phyloP scores from a whole-genome alignment of 1,140 invertebrate species.

The Aporrectodea caliginosa region DNA sequence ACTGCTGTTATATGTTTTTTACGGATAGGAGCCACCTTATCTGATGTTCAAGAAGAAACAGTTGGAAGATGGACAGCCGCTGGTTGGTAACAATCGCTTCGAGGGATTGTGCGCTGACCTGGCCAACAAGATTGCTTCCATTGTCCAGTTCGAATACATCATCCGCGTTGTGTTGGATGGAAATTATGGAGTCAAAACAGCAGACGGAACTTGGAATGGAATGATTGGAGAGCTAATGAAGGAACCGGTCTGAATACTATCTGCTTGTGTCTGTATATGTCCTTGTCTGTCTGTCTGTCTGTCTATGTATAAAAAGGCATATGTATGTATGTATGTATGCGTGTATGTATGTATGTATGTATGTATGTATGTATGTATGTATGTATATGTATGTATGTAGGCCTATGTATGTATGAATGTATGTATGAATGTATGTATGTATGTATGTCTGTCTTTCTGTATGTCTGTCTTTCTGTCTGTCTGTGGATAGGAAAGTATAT shows the following conservation, averaged over 20 bases:
- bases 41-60: conserved; percentile 9
- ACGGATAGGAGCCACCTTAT: conserved; percentile 11
- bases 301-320: not conserved
- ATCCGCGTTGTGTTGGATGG: conserved; percentile 85
- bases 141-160: conserved; percentile 75
- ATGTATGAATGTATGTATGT: not conserved
- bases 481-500: too few species aligned
- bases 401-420: not conserved
- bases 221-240: conserved; percentile 92
- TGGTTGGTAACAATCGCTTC: conserved; percentile 67
- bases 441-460: too few species aligned
- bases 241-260: conserved; percentile 22
- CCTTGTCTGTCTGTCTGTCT: not conserved
- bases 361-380: too few species aligned
- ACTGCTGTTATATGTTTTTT: too few species aligned
- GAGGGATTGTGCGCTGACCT: conserved; percentile 59
- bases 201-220: conserved; percentile 90
- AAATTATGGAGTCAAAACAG: conserved; percentile 74
- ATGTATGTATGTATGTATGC: not conserved
- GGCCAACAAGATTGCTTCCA: conserved; percentile 14
- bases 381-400: too few species aligned
- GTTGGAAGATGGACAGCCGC: conserved; percentile 15
- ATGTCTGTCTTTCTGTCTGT: too few species aligned
- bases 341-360: not conserved
- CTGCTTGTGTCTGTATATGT: too few species aligned